phyloP scores from a whole-genome alignment of 2,113 vertebrate species.

The Athene cunicularia region DNA sequence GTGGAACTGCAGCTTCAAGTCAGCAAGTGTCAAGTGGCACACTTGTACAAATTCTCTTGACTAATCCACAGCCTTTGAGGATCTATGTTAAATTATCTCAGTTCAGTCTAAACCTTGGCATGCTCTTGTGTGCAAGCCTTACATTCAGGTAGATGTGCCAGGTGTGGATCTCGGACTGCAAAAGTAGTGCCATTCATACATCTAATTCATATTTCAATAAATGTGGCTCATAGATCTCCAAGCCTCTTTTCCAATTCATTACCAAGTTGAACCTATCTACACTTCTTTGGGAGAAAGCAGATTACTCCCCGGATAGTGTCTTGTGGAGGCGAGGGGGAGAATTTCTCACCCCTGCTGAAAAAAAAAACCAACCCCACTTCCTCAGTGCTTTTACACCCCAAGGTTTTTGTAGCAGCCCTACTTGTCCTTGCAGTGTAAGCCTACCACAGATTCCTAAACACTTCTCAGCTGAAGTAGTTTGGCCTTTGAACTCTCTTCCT shows the following conservation, averaged over 20 bases:
- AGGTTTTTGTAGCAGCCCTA: not conserved
- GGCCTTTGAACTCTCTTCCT: conserved; percentile 76
- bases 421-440: not conserved
- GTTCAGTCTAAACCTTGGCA: not conserved
- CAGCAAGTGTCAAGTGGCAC: not conserved
- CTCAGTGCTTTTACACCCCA: not conserved
- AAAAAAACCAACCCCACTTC: not conserved
- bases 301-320: not conserved
- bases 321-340: not conserved
- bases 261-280: not conserved
- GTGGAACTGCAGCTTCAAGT: not conserved
- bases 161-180: not conserved
- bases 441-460: conserved; percentile 52
- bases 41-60: not conserved
- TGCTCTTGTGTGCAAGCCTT: not conserved
- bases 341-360: not conserved
- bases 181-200: not conserved
- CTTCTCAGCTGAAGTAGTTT: conserved; percentile 65
- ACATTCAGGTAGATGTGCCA: not conserved
- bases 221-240: not conserved
- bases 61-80: not conserved
- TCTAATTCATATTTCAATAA: not conserved
- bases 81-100: not conserved
- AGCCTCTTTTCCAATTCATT: not conserved
- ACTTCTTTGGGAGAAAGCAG: not conserved